Percentiles rank a stretch among this genome's conserved stretches.
phyloP scores from a whole-genome alignment of 2,113 vertebrate species.

The Pterophyllum scalare region DNA sequence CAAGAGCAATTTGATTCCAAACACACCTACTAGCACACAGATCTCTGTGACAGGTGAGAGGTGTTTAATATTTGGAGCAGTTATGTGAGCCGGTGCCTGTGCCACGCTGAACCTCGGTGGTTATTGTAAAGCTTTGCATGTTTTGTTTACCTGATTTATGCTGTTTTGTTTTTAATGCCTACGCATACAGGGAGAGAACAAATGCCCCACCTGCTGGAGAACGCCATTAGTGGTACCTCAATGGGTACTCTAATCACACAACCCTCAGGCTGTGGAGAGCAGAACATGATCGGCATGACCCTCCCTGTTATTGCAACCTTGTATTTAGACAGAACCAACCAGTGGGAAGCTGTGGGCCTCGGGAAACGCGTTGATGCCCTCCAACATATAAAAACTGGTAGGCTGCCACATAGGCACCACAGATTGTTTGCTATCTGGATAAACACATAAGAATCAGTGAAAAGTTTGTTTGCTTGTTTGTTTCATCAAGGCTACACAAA shows the following conservation, averaged over 20 bases:
- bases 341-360: conserved; percentile 73
- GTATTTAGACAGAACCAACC: conserved; percentile 79
- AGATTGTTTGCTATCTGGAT: accelerated
- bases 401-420: neutral
- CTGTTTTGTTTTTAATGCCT: neutral
- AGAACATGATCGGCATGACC: conserved; percentile 77
- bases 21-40: too few relatives aligned
- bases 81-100: too few relatives aligned
- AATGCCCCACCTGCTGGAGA: conserved; percentile 37
- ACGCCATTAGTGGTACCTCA: conserved; percentile 63
- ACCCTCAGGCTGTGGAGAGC: conserved; percentile 74
- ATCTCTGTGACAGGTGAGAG: too few relatives aligned
- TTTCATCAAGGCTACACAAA: conserved; percentile 48
- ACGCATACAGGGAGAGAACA: conserved; percentile 34
- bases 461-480: neutral
- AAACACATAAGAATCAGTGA: neutral
- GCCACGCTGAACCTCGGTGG: too few relatives aligned
- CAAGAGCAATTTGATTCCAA: too few relatives aligned
- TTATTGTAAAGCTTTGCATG: too few relatives aligned
- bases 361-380: conserved; percentile 59
- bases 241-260: conserved; percentile 55
- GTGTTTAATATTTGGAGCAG: too few relatives aligned
- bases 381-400: conserved; percentile 71
- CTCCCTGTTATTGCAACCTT: conserved; percentile 73
- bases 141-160: neutral